Conservation (phyloP, 2,113 vertebrate species). For the Halichoeres trimaculatus region DNA sequence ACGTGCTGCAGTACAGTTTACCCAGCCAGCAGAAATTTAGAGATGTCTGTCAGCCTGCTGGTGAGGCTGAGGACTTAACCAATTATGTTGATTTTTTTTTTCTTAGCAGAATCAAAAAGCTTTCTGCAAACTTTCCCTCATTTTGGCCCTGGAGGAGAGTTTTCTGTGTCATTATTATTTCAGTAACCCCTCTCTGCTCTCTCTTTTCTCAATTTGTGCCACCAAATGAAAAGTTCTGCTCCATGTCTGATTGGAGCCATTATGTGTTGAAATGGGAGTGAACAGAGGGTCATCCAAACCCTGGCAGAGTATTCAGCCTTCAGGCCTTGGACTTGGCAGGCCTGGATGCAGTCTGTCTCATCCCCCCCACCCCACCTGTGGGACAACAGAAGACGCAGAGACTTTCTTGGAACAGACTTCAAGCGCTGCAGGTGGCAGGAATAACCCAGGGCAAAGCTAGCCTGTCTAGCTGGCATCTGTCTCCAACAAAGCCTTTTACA, state of each 20-base stretch:
- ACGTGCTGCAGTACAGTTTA: no score
- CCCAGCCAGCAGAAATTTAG: background rate
- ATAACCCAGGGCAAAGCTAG: slow-evolving; percentile 50
- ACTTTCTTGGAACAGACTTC: slow-evolving; percentile 40
- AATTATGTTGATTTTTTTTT: no score
- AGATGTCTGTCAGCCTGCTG: background rate
- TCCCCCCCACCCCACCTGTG: slow-evolving; percentile 34
- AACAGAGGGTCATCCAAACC: slow-evolving; percentile 7
- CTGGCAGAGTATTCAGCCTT: slow-evolving; percentile 19
- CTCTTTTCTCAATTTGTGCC: background rate
- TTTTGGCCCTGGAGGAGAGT: background rate
- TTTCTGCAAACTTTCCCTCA: background rate
- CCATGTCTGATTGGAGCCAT: background rate
- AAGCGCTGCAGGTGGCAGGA: slow-evolving; percentile 44
- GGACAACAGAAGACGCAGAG: slow-evolving; percentile 32
- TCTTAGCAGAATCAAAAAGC: background rate
- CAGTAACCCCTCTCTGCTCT: no score
- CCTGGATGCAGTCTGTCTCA: slow-evolving; percentile 50
- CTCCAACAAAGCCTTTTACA: background rate
- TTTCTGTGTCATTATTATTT: background rate
- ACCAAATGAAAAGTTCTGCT: background rate
- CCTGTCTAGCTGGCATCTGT: slow-evolving; percentile 42
- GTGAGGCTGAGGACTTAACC: no score
- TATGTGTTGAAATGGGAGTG: slow-evolving; percentile 8
- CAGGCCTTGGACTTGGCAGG: slow-evolving; percentile 45